Evolutionary conservation across 92 coral and sea anemone genomes (phyloP).

Genomic region (Porites divaricata): DNA sequence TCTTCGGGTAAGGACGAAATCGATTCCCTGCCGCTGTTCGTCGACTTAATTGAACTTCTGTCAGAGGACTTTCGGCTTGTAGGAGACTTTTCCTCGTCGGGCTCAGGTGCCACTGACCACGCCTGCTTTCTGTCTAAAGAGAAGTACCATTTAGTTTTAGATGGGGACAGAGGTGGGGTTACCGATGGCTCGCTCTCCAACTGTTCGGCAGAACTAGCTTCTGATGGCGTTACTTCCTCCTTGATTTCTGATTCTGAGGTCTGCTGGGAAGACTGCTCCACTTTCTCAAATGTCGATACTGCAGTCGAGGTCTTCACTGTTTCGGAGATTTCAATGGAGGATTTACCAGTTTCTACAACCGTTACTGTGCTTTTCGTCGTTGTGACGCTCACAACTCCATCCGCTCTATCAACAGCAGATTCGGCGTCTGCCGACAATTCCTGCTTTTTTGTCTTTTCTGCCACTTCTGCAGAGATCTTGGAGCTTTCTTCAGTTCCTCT

Average conservation of each 20-base stretch:
- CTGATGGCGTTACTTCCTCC: conserved; percentile 13
- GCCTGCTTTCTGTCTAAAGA: conserved; percentile 54
- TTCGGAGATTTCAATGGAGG: conserved; percentile 6
- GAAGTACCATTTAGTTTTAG: conserved; percentile 70
- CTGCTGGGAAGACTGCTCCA: background rate
- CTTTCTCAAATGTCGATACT: conserved; percentile 25
- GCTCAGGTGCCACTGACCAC: conserved; percentile 56
- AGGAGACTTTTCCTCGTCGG: conserved; percentile 12
- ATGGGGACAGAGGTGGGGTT: conserved; percentile 11
- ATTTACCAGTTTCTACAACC: conserved; percentile 4
- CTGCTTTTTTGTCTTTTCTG: conserved; percentile 5
- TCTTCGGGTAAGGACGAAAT: conserved; percentile 34
- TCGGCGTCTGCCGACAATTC: conserved; percentile 25
- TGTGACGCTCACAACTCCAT: conserved; percentile 4
- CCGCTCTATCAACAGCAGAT: conserved; percentile 12
- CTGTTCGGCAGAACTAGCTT: background rate
- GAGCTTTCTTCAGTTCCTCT: background rate
- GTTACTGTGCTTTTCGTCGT: conserved; percentile 25
- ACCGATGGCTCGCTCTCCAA: background rate
- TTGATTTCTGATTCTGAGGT: conserved; percentile 8
- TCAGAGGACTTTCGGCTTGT: conserved; percentile 16
- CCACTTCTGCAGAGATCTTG: background rate
- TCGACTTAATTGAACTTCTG: conserved; percentile 15
- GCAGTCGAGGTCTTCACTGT: conserved; percentile 16
- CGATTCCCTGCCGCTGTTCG: background rate